These are phyloP conservation scores for Halisarca cf. caerulea DNA, from an alignment of 37 sponge, comb jelly and placozoan genomes.

Conservation along the genomic window DNA sequence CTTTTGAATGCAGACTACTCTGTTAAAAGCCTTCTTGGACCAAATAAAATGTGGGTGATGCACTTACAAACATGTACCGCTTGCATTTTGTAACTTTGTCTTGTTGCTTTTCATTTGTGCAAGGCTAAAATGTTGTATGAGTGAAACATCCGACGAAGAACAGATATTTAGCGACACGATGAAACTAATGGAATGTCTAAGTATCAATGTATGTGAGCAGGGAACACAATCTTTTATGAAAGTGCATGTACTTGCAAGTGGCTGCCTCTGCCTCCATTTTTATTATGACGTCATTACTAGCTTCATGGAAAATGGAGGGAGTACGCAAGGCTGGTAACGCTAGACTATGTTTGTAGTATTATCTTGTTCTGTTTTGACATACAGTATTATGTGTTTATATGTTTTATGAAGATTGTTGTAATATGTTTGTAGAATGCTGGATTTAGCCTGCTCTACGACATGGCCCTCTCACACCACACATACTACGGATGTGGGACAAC, in stretches of 20 bases:
- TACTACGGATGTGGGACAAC: not conserved
- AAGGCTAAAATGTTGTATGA: constrained; percentile 17
- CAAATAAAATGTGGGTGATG: constrained; percentile 14
- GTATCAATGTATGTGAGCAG: too few relatives aligned
- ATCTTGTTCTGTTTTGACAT: too few relatives aligned
- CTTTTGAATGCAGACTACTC: not conserved
- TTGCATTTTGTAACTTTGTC: too few relatives aligned
- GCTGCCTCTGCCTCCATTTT: not conserved
- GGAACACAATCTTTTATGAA: too few relatives aligned
- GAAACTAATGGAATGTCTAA: not conserved
- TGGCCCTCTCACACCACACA: not conserved
- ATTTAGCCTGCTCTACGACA: constrained; percentile 1
- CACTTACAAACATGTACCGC: too few relatives aligned
- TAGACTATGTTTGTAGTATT: too few relatives aligned
- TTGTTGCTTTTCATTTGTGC: not conserved
- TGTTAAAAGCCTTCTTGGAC: constrained; percentile 3
- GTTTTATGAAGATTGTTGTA: too few relatives aligned
- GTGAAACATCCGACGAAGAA: not conserved
- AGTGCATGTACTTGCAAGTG: not conserved
- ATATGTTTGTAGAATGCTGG: not conserved
- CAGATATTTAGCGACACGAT: constrained; percentile 1
- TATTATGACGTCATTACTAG: too few relatives aligned
- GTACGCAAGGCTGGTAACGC: too few relatives aligned
- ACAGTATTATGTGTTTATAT: too few relatives aligned
- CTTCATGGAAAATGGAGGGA: too few relatives aligned